A percentile compares a stretch with the other conserved stretches of the same genome.
phyloP scores from a whole-genome alignment of 2,797 vertebrate genomes.

The Ispidina picta region DNA sequence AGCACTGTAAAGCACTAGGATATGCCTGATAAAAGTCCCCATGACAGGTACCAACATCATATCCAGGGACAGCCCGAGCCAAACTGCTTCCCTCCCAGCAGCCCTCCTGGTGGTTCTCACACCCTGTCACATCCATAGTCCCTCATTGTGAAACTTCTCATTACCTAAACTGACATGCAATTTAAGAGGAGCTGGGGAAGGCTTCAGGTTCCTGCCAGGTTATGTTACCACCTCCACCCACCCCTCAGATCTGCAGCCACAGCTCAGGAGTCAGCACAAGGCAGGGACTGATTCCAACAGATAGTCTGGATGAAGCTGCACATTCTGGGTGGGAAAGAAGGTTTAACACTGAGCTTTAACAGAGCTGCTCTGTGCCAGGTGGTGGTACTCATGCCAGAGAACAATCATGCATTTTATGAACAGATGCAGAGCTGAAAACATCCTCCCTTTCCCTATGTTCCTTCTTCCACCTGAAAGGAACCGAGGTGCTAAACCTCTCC shows the following conservation, averaged over 20 bases:
- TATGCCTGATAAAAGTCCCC: not conserved
- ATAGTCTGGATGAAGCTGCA: not conserved
- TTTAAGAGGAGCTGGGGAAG: not conserved
- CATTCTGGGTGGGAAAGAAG: not conserved
- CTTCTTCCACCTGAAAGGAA: not conserved
- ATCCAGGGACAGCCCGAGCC: not conserved
- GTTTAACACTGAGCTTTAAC: not conserved
- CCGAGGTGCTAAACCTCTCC: not conserved
- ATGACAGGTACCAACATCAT: accelerated
- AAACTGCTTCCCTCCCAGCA: not conserved
- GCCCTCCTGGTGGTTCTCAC: not conserved
- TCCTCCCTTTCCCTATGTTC: not conserved
- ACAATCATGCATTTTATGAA: not conserved
- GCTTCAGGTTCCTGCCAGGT: not conserved
- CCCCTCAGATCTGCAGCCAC: not conserved
- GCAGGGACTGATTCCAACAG: not conserved
- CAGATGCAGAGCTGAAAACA: not conserved
- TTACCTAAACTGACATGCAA: not conserved
- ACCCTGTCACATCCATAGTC: accelerated
- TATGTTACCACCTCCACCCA: not conserved
- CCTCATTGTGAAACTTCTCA: not conserved
- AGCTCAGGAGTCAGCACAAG: not conserved
- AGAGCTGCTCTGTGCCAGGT: not conserved
- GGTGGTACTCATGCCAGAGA: not conserved
- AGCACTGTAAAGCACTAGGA: not conserved